Evolutionary conservation across 1,140 invertebrate genomes (phyloP).

Genomic region (Pogonomyrmex californicus): DNA sequence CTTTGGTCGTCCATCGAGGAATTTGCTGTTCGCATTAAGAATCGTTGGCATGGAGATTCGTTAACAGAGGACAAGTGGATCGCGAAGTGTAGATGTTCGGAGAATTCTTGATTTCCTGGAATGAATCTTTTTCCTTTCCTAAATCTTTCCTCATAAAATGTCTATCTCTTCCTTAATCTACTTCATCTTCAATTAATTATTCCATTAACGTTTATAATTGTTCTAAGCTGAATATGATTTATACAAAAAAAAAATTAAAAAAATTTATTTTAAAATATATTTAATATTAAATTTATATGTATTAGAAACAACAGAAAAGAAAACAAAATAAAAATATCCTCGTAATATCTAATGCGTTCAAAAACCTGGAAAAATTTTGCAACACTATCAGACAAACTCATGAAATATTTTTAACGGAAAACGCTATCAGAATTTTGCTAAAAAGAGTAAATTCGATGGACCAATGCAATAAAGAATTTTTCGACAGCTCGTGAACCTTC

Average conservation of each 20-base stretch:
- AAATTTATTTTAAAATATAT: no score
- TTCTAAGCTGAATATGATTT: neutral
- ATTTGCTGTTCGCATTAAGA: neutral
- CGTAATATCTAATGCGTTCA: neutral
- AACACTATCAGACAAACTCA: neutral
- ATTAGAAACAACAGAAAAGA: no score
- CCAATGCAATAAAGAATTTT: neutral
- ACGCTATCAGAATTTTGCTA: neutral
- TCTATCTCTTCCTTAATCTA: neutral
- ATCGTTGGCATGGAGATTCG: neutral
- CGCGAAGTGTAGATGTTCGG: conserved; percentile 7
- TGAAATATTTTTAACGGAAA: neutral
- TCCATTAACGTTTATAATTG: neutral
- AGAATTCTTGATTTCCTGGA: conserved; percentile 15
- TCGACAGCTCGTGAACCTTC: conserved; percentile 4
- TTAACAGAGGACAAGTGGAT: conserved; percentile 5
- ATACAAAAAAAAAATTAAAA: no score
- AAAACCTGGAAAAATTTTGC: neutral
- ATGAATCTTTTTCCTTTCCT: neutral
- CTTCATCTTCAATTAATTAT: neutral
- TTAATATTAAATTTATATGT: no score
- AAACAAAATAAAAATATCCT: neutral
- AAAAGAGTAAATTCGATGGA: neutral
- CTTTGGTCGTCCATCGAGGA: neutral
- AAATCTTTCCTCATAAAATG: neutral